Conservation (phyloP, 1,140 invertebrate genomes). For the Euwallacea fornicatus region DNA sequence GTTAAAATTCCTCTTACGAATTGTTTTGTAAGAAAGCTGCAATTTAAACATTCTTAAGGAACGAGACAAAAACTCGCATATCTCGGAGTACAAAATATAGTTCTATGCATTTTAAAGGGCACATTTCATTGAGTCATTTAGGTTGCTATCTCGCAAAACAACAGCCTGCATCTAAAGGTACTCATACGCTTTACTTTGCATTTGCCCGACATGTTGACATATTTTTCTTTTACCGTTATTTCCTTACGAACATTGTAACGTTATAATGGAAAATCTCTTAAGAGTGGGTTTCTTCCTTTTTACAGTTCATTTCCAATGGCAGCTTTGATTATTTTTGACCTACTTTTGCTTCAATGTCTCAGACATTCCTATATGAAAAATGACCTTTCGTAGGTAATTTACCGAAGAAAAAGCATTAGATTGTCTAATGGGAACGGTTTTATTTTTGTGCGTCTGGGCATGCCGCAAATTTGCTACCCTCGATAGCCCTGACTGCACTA, state of each 20-base stretch:
- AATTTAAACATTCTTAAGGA: background rate
- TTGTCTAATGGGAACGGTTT: constrained; percentile 9
- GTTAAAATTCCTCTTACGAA: background rate
- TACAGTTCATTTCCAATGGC: constrained; percentile 11
- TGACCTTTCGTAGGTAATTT: background rate
- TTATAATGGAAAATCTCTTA: constrained; percentile 30
- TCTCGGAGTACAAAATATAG: constrained; percentile 17
- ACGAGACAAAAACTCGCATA: constrained; percentile 5
- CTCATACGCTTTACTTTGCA: constrained; percentile 25
- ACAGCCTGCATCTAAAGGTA: constrained; percentile 31
- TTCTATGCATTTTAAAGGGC: constrained; percentile 33
- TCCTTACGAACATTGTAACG: constrained; percentile 29
- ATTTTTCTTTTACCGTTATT: constrained; percentile 34
- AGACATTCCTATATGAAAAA: too few species aligned
- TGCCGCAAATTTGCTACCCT: constrained; percentile 26
- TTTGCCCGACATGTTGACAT: constrained; percentile 35
- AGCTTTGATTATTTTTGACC: constrained; percentile 22
- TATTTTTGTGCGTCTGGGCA: constrained; percentile 26
- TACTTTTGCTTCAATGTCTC: background rate
- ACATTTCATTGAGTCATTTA: constrained; percentile 32
- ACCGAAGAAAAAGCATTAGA: constrained; percentile 5
- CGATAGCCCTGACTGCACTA: constrained; percentile 23
- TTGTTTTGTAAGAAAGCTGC: too few species aligned
- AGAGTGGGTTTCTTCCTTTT: constrained; percentile 20
- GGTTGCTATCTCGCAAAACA: constrained; percentile 35